Evolutionary conservation across 2,113 vertebrate genomes (phyloP).

Genomic region (Triplophysa rosa): DNA sequence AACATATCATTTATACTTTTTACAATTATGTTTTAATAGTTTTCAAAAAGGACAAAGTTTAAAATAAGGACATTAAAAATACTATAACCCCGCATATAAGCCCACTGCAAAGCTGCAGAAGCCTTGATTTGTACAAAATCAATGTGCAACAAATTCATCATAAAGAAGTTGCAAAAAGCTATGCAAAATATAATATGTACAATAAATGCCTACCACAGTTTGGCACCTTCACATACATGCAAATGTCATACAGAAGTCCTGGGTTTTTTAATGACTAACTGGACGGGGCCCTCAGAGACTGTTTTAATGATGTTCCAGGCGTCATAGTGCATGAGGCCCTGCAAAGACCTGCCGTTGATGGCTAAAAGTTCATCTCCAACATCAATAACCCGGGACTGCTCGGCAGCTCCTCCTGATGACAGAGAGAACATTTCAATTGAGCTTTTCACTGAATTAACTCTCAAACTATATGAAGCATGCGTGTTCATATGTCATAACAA

Average conservation of each 20-base stretch:
- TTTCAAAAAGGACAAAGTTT: slow-evolving; percentile 17
- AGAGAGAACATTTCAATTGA: not conserved
- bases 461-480: not conserved
- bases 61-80: slow-evolving; percentile 14
- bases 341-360: slow-evolving; percentile 83
- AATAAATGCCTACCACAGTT: slow-evolving; percentile 26
- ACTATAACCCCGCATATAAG: slow-evolving; percentile 10
- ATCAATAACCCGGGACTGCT: slow-evolving; percentile 82
- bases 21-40: not conserved
- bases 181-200: slow-evolving; percentile 31
- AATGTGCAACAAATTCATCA: slow-evolving; percentile 23
- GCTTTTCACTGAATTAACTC: too few relatives aligned
- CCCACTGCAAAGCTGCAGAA: slow-evolving; percentile 6
- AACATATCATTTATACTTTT: not conserved
- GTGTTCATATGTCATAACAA: not conserved
- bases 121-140: slow-evolving; percentile 24
- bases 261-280: slow-evolving; percentile 82
- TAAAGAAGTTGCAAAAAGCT: not conserved
- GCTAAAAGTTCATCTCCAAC: slow-evolving; percentile 90
- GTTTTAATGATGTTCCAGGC: slow-evolving; percentile 93
- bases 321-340: slow-evolving; percentile 87
- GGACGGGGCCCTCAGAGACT: slow-evolving; percentile 83
- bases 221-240: slow-evolving; percentile 29
- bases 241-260: slow-evolving; percentile 73
- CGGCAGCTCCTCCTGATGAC: slow-evolving; percentile 83